phyloP scores from a whole-genome alignment of 2,113 vertebrate genomes.

The Calcarius ornatus region DNA sequence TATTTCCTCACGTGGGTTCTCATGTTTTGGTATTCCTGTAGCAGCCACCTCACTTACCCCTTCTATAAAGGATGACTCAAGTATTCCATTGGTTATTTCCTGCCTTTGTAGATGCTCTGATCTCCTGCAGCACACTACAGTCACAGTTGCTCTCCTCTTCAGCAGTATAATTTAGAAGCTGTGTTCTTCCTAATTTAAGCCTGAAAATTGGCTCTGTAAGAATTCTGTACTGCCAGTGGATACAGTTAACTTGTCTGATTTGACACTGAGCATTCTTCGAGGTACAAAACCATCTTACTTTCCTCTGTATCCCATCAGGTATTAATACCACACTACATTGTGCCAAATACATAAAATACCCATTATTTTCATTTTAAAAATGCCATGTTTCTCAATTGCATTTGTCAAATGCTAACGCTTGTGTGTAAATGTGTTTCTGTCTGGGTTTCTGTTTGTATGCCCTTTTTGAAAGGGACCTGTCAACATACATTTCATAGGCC shows the following conservation, averaged over 20 bases:
- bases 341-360: not conserved
- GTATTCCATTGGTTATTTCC: conserved; percentile 12
- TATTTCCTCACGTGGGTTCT: not conserved
- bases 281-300: not conserved
- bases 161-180: not conserved
- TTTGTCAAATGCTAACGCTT: not conserved
- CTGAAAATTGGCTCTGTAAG: not conserved
- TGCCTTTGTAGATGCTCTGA: not conserved
- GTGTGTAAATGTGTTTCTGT: not conserved
- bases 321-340: not conserved
- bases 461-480: not conserved
- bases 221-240: not conserved
- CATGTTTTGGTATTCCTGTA: not conserved
- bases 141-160: not conserved
- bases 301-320: not conserved
- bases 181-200: not conserved
- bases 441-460: not conserved
- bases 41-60: not conserved
- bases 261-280: not conserved
- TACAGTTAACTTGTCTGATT: not conserved
- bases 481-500: fast-evolving
- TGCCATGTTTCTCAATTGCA: not conserved
- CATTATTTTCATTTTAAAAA: not conserved
- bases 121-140: not conserved
- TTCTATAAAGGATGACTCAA: conserved; percentile 3